These are phyloP conservation scores for Polyergus mexicanus DNA, from an alignment of 1,140 invertebrate species.

Conservation along the genomic window DNA sequence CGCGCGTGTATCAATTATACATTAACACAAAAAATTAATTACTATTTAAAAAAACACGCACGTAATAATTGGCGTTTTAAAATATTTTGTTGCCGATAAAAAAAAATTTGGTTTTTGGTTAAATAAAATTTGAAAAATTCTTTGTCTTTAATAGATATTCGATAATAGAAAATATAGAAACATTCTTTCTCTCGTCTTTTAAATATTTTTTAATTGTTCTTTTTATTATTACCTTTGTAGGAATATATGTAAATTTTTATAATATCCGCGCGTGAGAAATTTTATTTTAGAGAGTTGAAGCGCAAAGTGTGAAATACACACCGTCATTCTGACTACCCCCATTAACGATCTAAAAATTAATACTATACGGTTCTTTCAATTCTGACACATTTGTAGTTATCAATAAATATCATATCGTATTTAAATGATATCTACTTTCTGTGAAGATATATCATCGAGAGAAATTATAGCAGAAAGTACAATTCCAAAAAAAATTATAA, in stretches of 20 bases:
- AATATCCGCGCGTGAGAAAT: background rate
- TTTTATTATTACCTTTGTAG: background rate
- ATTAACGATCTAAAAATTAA: slow-evolving; percentile 49
- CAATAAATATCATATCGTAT: slow-evolving; percentile 21
- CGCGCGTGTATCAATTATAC: too few species aligned
- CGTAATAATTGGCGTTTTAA: background rate
- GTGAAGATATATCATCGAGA: background rate
- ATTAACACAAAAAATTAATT: too few species aligned
- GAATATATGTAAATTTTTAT: slow-evolving; percentile 1
- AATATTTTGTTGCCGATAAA: background rate
- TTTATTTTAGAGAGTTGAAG: slow-evolving; percentile 28
- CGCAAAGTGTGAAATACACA: slow-evolving; percentile 7
- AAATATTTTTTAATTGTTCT: background rate
- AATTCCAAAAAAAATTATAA: background rate
- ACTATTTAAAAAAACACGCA: background rate
- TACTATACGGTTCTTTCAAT: slow-evolving; percentile 12
- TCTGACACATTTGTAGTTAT: slow-evolving; percentile 25
- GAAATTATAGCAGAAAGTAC: background rate
- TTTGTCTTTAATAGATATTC: background rate
- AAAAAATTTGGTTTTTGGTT: background rate
- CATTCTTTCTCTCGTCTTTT: background rate
- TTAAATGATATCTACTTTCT: slow-evolving; percentile 12
- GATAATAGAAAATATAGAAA: background rate
- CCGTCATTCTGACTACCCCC: background rate
- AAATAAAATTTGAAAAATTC: background rate